Conservation (phyloP, 2,888 invertebrate species). For the Digitonthophagus gazella region DNA sequence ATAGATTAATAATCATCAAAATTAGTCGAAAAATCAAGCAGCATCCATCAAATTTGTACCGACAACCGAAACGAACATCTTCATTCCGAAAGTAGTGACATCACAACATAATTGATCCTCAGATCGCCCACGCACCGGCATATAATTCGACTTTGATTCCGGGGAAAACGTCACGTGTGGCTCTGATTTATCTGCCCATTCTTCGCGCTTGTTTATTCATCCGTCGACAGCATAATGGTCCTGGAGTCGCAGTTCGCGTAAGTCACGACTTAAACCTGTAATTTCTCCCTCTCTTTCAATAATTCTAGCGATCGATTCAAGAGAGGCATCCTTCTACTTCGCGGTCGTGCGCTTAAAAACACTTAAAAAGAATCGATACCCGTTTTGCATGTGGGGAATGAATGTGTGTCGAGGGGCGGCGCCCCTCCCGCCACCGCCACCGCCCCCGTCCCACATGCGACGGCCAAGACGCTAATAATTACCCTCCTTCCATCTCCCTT, state of each 20-base stretch:
- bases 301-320: background rate
- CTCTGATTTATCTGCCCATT: background rate
- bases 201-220: background rate
- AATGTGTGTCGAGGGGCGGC: constrained; percentile 15
- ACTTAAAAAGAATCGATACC: background rate
- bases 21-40: too few species aligned
- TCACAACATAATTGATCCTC: too few species aligned
- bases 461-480: constrained; percentile 6
- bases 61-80: too few species aligned
- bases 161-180: background rate
- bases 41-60: too few species aligned
- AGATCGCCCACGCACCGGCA: too few species aligned
- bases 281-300: background rate
- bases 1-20: too few species aligned
- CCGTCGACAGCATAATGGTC: background rate
- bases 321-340: background rate
- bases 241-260: background rate
- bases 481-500: constrained; percentile 5
- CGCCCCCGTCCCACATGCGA: too few species aligned
- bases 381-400: background rate
- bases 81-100: too few species aligned
- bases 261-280: background rate
- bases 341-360: too few species aligned
- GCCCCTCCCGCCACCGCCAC: too few species aligned
- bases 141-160: too few species aligned